Base-by-base conservation (phyloP, 2,113 vertebrate genomes). In the Lathamus discolor region DNA sequence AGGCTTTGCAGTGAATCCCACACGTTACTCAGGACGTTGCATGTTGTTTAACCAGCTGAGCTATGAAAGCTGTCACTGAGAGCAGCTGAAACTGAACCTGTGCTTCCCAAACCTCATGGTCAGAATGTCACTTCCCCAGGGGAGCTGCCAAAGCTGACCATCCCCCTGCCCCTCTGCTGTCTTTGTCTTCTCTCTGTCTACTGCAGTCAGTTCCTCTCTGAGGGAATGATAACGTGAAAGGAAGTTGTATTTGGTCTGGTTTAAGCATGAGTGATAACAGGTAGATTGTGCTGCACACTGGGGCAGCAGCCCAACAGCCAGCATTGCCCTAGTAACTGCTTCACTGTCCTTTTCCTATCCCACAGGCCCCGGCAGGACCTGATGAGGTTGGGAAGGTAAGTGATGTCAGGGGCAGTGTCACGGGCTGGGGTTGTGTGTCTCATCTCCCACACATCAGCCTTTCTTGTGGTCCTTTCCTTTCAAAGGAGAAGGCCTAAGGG, bases 401-500 rank as follows among this genome's bases (percentile, higher is more conserved):
- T 14, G 49, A 68, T 16, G 25, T 68, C 35, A 43, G 72, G 66
- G 72, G 33, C 0, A 2, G 31, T 2, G 2, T 75, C 73, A 54
- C 28, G 2, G 9, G 22, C 23, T 74, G 80, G 74, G 49, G 8
- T 3, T 59, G 55, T 69, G 51, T 79, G 39, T 78, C 92, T 92
- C 33, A 19, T 35, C 66, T 87, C 54, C 70, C 61, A 67, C 17
- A 13, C 43, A 51, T 90, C 72, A 93, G 79, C 49, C 67, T 52
- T 82, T 95, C 84, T 33, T 39, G 86, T 97, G 95, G 79, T 68
- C 70, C 91, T 96, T 97, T 97, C 62, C 80, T 97, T 97, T 96
- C 35, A 43, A 97, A 98, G 98, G 98, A 97, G 96, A 91, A 97
- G 95, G 91, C 82, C 72, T 95, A 98, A 97, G 93, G 97, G 91